Conservation (phyloP, 2,888 invertebrate genomes). For the Drosophila lacicola region DNA sequence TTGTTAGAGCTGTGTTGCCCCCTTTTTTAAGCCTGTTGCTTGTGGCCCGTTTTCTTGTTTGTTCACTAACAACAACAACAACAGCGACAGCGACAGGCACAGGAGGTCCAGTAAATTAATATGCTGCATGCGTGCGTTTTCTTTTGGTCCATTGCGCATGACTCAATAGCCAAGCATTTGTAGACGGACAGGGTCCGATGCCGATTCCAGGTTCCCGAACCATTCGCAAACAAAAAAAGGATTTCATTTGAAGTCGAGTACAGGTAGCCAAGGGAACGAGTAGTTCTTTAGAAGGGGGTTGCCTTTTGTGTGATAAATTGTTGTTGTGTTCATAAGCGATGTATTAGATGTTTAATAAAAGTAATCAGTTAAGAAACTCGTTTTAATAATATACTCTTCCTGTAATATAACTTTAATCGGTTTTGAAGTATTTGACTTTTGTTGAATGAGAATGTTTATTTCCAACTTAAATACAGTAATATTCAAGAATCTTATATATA, state of each 20-base stretch:
- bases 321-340: conserved; percentile 4
- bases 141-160: conserved; percentile 75
- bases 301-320: conserved; percentile 1
- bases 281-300: conserved; percentile 7
- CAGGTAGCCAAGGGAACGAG: conserved; percentile 40
- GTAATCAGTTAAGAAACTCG: background rate
- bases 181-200: conserved; percentile 58
- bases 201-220: conserved; percentile 12
- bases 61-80: conserved; percentile 39
- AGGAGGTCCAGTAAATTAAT: conserved; percentile 66
- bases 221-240: conserved; percentile 40
- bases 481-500: conserved; percentile 35
- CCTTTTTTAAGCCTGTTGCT: conserved; percentile 43
- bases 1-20: conserved; percentile 11
- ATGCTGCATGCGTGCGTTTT: conserved; percentile 68
- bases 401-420: no score
- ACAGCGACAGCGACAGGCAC: conserved; percentile 20
- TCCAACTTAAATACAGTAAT: conserved; percentile 36
- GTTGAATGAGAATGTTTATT: conserved; percentile 54
- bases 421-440: conserved; percentile 8
- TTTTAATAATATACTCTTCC: no score
- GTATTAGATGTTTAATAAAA: background rate
- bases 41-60: conserved; percentile 57
- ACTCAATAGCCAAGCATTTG: conserved; percentile 61
- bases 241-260: conserved; percentile 35